Evolutionary conservation across 2,888 invertebrate genomes (phyloP).

Genomic region (Myathropa florea): DNA sequence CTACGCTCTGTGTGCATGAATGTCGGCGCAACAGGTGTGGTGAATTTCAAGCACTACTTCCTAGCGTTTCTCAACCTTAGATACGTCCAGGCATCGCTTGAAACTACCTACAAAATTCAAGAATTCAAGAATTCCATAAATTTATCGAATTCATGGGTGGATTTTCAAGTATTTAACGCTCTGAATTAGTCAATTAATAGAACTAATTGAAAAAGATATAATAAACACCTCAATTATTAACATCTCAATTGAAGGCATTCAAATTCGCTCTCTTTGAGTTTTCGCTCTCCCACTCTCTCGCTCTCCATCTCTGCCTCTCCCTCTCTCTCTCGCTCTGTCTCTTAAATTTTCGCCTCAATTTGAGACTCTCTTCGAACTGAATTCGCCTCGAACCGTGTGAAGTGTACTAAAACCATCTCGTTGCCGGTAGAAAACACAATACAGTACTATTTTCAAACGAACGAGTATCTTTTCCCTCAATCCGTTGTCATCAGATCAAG

Average conservation of each 20-base stretch:
- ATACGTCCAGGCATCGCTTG: not conserved
- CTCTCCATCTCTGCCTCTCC: slow-evolving; percentile 3
- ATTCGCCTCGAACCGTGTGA: slow-evolving; percentile 42
- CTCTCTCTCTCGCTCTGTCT: slow-evolving; percentile 14
- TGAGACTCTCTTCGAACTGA: slow-evolving; percentile 33
- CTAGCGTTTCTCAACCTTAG: not conserved
- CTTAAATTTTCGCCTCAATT: slow-evolving; percentile 36
- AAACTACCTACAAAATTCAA: not conserved
- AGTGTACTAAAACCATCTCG: slow-evolving; percentile 45
- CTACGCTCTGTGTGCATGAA: not conserved
- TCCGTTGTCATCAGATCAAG: not conserved
- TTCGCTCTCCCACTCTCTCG: not conserved
- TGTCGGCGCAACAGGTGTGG: not conserved
- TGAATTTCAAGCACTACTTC: not conserved
- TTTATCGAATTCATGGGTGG: not conserved
- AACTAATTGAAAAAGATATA: slow-evolving; percentile 16
- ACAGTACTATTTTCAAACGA: slow-evolving; percentile 1
- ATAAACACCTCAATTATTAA: slow-evolving; percentile 15
- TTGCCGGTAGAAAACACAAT: slow-evolving; percentile 37
- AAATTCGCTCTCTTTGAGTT: not conserved
- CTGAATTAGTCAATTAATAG: slow-evolving; percentile 11
- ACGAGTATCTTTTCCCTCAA: slow-evolving; percentile 17
- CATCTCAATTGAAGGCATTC: not conserved
- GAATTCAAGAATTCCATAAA: not conserved
- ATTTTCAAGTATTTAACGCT: not conserved